Evolutionary conservation across 2,113 vertebrate genomes (phyloP).

Genomic region (Holacanthus passer): DNA sequence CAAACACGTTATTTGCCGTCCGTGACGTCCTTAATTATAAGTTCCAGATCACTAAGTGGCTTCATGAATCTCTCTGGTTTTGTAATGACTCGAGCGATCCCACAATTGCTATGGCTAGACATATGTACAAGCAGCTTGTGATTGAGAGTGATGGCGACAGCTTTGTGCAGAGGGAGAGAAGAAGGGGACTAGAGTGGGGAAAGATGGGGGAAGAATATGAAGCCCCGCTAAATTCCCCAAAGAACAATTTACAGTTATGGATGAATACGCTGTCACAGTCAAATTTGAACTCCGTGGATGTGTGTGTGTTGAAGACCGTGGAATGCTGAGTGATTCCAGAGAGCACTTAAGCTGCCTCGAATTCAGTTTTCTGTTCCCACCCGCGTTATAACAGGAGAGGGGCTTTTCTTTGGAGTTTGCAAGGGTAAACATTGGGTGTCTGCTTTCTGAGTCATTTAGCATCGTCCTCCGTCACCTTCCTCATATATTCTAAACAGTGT

Average conservation of each 20-base stretch:
- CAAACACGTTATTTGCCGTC: slow-evolving; percentile 17
- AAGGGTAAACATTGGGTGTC: slow-evolving; percentile 72
- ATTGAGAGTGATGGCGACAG: slow-evolving; percentile 70
- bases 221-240: slow-evolving; percentile 76
- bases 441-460: slow-evolving; percentile 78
- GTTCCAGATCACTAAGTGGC: slow-evolving; percentile 4
- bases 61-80: slow-evolving; percentile 33
- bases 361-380: slow-evolving; percentile 76
- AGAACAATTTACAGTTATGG: slow-evolving; percentile 83
- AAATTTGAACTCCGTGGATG: slow-evolving; percentile 64
- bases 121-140: slow-evolving; percentile 48
- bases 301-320: slow-evolving; percentile 56
- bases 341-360: slow-evolving; percentile 81
- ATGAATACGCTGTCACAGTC: slow-evolving; percentile 79
- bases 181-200: slow-evolving; percentile 34
- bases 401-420: slow-evolving; percentile 69
- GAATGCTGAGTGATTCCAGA: slow-evolving; percentile 81
- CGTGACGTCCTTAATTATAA: neutral
- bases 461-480: slow-evolving; percentile 69
- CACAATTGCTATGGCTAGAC: slow-evolving; percentile 41
- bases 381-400: slow-evolving; percentile 65
- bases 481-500: slow-evolving; percentile 70
- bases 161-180: slow-evolving; percentile 59
- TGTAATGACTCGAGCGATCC: slow-evolving; percentile 34
- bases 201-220: slow-evolving; percentile 48